These are phyloP conservation scores for Caenorhabditis sp. DNA, from an alignment of 2,888 invertebrate genomes.

Conservation along the genomic window DNA sequence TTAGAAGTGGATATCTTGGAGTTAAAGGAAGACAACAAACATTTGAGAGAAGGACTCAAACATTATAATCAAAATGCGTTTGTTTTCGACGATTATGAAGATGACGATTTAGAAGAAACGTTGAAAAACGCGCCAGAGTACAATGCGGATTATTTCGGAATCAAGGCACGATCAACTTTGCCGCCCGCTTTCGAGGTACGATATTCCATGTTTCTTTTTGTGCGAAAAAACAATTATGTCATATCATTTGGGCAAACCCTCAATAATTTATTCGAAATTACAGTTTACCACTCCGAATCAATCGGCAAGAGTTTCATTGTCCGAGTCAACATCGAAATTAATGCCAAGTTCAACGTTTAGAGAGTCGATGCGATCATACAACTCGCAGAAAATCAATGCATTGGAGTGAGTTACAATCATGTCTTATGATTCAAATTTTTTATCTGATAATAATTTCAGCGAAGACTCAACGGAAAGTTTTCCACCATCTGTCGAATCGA, in stretches of 20 bases:
- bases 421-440: not conserved
- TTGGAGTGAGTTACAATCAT: not conserved
- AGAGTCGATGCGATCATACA: not conserved
- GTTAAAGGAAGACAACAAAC: not conserved
- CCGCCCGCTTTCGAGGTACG: not conserved
- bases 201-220: not conserved
- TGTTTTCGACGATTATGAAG: not conserved
- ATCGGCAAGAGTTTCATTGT: not conserved
- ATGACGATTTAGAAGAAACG: not conserved
- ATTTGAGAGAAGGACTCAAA: not conserved
- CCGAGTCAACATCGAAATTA: not conserved
- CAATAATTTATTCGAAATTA: not conserved
- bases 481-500: not conserved
- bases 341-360: not conserved
- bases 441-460: not conserved
- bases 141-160: not conserved
- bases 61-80: not conserved
- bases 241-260: no score
- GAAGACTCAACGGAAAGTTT: not conserved
- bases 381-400: not conserved
- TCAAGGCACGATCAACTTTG: not conserved
- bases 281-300: not conserved
- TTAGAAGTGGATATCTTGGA: not conserved
- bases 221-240: no score
- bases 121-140: not conserved